phyloP scores from a whole-genome alignment of 2,113 vertebrate species.

The Gymnocephalus cernua region DNA sequence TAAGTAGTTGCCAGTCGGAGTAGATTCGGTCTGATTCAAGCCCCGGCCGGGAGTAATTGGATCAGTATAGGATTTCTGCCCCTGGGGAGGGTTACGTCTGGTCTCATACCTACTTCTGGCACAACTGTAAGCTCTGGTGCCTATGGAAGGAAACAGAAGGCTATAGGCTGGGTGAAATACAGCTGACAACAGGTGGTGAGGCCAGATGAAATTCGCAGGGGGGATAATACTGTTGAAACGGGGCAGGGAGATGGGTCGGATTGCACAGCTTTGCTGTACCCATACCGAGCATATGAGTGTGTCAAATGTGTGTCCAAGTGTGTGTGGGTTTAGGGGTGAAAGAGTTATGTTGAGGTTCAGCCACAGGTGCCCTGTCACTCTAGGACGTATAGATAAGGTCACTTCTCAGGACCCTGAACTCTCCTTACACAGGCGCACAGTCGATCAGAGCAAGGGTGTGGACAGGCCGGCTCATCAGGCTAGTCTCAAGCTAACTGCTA shows the following conservation, averaged over 20 bases:
- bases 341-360: conserved; percentile 40
- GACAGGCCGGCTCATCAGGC: conserved; percentile 43
- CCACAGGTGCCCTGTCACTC: conserved; percentile 69
- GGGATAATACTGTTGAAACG: conserved; percentile 69
- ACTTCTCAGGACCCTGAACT: conserved; percentile 51
- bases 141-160: conserved; percentile 54
- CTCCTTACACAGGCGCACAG: conserved; percentile 17
- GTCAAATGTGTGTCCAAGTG: conserved; percentile 17
- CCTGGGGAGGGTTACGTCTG: conserved; percentile 18
- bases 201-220: conserved; percentile 69
- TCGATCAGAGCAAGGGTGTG: conserved; percentile 50
- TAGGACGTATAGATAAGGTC: conserved; percentile 41
- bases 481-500: conserved; percentile 37
- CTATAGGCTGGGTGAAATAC: conserved; percentile 64
- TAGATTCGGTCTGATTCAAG: conserved; percentile 52
- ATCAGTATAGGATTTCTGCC: conserved; percentile 64
- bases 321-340: conserved; percentile 39
- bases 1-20: conserved; percentile 22
- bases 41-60: conserved; percentile 42
- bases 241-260: conserved; percentile 50
- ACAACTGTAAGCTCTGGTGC: conserved; percentile 46
- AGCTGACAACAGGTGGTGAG: conserved; percentile 80
- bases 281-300: conserved; percentile 30
- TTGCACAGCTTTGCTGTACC: conserved; percentile 64
- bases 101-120: conserved; percentile 44